Conservation (phyloP, 2,888 invertebrate species). For the Pasiphila rectangulata region DNA sequence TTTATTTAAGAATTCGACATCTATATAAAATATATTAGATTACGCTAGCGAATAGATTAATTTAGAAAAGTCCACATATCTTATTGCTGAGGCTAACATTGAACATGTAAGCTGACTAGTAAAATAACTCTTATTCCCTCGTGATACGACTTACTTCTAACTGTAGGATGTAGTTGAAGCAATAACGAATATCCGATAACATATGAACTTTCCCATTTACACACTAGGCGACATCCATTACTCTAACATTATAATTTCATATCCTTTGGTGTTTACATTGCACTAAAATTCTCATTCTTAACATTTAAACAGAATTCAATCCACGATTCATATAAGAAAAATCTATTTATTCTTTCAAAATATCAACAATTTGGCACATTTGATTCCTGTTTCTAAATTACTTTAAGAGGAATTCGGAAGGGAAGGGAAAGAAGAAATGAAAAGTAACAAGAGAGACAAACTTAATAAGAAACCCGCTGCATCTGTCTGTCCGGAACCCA, state of each 20-base stretch:
- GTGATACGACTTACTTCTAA: neutral
- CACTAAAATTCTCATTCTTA: slow-evolving; percentile 53
- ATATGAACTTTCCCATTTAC: slow-evolving; percentile 32
- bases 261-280: slow-evolving; percentile 72
- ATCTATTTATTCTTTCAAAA: slow-evolving; percentile 52
- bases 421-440: slow-evolving; percentile 36
- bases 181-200: neutral
- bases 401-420: slow-evolving; percentile 41
- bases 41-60: slow-evolving; percentile 37
- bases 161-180: neutral
- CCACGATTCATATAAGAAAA: slow-evolving; percentile 50
- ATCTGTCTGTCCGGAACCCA: slow-evolving; percentile 6
- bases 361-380: slow-evolving; percentile 77
- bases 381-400: slow-evolving; percentile 63
- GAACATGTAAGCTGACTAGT: slow-evolving; percentile 11
- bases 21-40: slow-evolving; percentile 73
- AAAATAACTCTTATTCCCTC: slow-evolving; percentile 1
- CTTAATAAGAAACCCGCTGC: slow-evolving; percentile 27
- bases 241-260: slow-evolving; percentile 42
- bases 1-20: slow-evolving; percentile 70
- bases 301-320: slow-evolving; percentile 41
- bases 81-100: slow-evolving; percentile 16
- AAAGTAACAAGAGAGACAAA: slow-evolving; percentile 28
- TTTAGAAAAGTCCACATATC: slow-evolving; percentile 24
- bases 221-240: slow-evolving; percentile 32